Base-by-base conservation (phyloP, 2,113 vertebrate genomes). In the Salvelinus sp. region DNA sequence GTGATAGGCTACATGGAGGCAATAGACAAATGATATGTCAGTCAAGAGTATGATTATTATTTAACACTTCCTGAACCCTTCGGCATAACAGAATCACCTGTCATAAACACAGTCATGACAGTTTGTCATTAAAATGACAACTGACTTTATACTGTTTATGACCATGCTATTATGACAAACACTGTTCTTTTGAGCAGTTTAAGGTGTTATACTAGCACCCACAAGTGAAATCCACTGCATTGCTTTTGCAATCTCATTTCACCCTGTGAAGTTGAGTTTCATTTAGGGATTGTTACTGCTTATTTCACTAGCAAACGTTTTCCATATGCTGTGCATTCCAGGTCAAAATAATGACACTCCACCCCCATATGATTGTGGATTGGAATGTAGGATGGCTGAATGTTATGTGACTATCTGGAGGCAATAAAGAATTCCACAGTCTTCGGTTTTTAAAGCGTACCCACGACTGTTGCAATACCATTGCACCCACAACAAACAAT, bases 341-440 rank as follows among this genome's bases (percentile, higher is more conserved):
- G 60, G 1, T 23, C 18, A 72, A 57, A 44, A 72, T 22, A 76
- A 50, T 23, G 25, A 67, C 44, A 30, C 30, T 13, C 10, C n/a
- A 28, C 58, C 25, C 25, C 20, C 23, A 75, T 70, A 28, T 70
- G 27, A 57, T 25, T 1, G 23, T 27, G 70, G 18, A 20, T 65
- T 38, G 74, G 74, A 75, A 69, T 76, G 76, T 71, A 18, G 65
- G 16, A 63, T 63, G 54, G 50, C 69, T 79, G 44, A n/a, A 20
- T 63, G 54, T 76, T 66, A 76, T 44, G 58, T 60, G 69, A 73
- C 60, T 14, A 28, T 7, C 57, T 78, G 65, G 64, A 30, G 14
- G 57, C 27, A 50, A 62, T 20, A 22, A 5, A 54, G 50, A 54
- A 62, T 62, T 62, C n/a, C n/a, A 23, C 58, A 16, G 18, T 62